Evolutionary conservation across 2,113 vertebrate genomes (phyloP).

Genomic region (Cygnus atratus): DNA sequence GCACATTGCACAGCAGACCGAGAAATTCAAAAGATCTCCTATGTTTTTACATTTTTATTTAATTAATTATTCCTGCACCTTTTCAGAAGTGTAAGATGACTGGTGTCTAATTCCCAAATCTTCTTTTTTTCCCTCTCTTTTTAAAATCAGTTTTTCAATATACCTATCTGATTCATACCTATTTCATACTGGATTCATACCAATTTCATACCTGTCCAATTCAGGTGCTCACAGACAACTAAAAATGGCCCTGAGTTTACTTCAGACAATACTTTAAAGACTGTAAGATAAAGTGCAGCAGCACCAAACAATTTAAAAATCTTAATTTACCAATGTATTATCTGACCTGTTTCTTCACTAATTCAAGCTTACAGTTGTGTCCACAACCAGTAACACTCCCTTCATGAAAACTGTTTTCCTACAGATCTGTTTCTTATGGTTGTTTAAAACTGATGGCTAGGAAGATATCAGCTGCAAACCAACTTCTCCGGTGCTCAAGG

Average conservation of each 20-base stretch:
- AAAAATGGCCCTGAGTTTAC: background rate
- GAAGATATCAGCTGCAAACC: background rate
- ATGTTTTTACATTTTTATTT: background rate
- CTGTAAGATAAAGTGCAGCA: background rate
- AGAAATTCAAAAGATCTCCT: background rate
- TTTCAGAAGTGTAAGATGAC: background rate
- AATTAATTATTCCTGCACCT: background rate
- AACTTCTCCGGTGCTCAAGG: background rate
- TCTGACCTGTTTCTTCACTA: background rate
- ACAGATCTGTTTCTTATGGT: background rate
- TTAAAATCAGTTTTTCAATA: background rate
- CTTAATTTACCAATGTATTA: background rate
- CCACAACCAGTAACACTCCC: background rate
- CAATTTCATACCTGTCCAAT: background rate
- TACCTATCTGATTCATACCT: background rate
- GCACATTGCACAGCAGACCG: no score
- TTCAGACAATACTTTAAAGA: background rate
- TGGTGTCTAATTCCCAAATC: background rate
- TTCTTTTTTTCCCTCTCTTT: background rate
- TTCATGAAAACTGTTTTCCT: background rate
- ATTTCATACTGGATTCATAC: no score
- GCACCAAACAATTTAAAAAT: fast-evolving
- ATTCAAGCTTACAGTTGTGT: background rate
- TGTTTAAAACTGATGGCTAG: background rate
- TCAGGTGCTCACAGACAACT: background rate